These are phyloP conservation scores for Drosophila rubida DNA, from an alignment of 2,888 invertebrate species.

Conservation along the genomic window DNA sequence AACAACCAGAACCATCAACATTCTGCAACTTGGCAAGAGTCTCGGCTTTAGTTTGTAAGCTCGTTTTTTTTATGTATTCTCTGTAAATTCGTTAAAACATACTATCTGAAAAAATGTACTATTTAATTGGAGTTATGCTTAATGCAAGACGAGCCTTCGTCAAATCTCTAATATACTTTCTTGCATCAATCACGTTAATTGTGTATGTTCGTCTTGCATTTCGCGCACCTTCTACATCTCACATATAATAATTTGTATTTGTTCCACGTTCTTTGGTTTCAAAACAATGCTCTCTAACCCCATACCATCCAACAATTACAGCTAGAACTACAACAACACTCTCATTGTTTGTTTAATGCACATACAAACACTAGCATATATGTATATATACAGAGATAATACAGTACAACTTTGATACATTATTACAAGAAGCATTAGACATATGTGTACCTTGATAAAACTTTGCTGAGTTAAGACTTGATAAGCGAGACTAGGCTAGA, in stretches of 20 bases:
- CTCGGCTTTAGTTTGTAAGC: constrained; percentile 75
- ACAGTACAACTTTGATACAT: constrained; percentile 45
- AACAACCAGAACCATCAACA: constrained; percentile 44
- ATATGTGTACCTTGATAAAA: neutral
- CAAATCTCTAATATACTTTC: constrained; percentile 1
- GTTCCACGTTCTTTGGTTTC: constrained; percentile 67
- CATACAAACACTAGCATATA: constrained; percentile 18
- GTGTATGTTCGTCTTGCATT: constrained; percentile 24
- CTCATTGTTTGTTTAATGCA: constrained; percentile 60
- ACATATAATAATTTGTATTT: constrained; percentile 56
- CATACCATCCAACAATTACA: constrained; percentile 28
- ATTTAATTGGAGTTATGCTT: constrained; percentile 28
- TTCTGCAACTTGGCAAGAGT: constrained; percentile 66
- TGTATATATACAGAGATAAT: constrained; percentile 20
- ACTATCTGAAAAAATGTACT: constrained; percentile 37
- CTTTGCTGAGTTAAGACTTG: neutral
- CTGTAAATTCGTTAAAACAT: constrained; percentile 55
- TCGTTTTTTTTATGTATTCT: constrained; percentile 32
- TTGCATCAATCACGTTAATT: neutral
- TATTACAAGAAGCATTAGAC: constrained; percentile 4
- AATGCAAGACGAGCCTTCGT: constrained; percentile 19
- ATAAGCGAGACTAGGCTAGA: neutral
- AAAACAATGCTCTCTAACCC: constrained; percentile 64
- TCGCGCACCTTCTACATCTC: constrained; percentile 21
- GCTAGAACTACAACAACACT: constrained; percentile 29